Evolutionary conservation across 1,140 invertebrate species (phyloP).

Genomic region (Apis florea): DNA sequence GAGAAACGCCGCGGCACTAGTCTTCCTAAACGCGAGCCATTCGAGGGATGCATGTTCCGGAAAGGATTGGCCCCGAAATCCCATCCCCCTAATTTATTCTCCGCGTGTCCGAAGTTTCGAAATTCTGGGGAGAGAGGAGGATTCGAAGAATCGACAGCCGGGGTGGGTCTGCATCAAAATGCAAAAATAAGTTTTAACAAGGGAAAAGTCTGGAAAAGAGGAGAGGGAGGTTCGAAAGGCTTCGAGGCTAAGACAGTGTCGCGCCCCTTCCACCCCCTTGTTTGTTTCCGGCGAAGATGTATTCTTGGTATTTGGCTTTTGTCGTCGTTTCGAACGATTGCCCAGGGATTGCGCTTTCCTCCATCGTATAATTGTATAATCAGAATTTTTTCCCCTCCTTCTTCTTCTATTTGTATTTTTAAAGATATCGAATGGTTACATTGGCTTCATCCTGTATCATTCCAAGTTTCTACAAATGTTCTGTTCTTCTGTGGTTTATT

Average conservation of each 20-base stretch:
- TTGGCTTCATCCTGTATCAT: no score
- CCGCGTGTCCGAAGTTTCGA: slow-evolving; percentile 13
- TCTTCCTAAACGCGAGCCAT: not conserved
- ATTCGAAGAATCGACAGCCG: slow-evolving; percentile 5
- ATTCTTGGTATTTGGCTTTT: slow-evolving; percentile 1
- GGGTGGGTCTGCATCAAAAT: slow-evolving; percentile 22
- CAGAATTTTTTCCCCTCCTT: not conserved
- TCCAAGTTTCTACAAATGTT: no score
- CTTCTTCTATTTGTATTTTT: no score
- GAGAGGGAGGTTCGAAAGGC: not conserved
- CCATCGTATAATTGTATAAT: not conserved
- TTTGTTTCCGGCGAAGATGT: slow-evolving; percentile 28
- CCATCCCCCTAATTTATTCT: slow-evolving; percentile 24
- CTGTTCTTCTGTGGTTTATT: no score
- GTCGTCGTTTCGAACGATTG: not conserved
- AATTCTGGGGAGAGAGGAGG: not conserved
- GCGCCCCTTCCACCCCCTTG: not conserved
- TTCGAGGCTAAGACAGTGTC: not conserved
- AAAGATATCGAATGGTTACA: no score
- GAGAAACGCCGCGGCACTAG: not conserved
- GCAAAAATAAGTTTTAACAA: slow-evolving; percentile 36
- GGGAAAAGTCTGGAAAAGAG: not conserved
- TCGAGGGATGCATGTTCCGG: not conserved
- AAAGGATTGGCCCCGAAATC: slow-evolving; percentile 17
- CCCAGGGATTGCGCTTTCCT: no score